Percentiles rank a stretch among this genome's conserved stretches.
Evolutionary conservation across 2,797 vertebrate genomes (phyloP).

Genomic region (Staurois parvus): DNA sequence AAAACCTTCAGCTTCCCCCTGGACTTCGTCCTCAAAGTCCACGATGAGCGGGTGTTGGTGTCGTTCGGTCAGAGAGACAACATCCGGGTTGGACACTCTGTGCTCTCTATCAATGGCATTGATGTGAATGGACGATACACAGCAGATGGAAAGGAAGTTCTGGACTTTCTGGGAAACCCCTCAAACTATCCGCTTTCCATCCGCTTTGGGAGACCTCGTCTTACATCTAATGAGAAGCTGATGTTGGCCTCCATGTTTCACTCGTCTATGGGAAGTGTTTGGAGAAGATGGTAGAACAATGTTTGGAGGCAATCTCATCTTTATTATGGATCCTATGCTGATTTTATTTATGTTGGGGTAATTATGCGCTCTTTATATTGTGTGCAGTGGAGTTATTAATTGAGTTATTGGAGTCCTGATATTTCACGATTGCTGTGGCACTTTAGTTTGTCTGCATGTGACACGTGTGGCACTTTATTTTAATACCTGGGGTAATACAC

Average conservation of each 20-base stretch:
- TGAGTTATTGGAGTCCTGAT: too few species aligned
- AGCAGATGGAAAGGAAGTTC: conserved; percentile 89
- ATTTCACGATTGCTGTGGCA: too few species aligned
- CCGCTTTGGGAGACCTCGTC: conserved; percentile 91
- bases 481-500: too few species aligned
- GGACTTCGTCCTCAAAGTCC: conserved; percentile 91
- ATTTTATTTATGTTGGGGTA: too few species aligned
- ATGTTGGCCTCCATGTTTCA: conserved; percentile 99
- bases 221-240: conserved; percentile 97
- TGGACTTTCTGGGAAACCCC: conserved; percentile 88
- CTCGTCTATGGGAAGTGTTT: too few species aligned
- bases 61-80: conserved; percentile 95
- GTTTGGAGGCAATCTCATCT: too few species aligned
- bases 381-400: too few species aligned
- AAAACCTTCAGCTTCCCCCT: conserved; percentile 95
- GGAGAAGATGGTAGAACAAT: too few species aligned
- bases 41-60: conserved; percentile 92
- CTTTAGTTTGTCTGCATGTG: too few species aligned
- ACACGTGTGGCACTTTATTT: too few species aligned
- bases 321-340: too few species aligned
- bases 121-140: conserved; percentile 92
- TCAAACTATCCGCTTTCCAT: conserved; percentile 92
- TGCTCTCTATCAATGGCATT: conserved; percentile 92
- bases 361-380: too few species aligned
- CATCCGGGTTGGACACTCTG: conserved; percentile 92